A percentile compares a stretch with the other conserved stretches of the same genome.
Evolutionary conservation across 2,113 vertebrate species (phyloP).

Genomic region (Arenaria interpres): DNA sequence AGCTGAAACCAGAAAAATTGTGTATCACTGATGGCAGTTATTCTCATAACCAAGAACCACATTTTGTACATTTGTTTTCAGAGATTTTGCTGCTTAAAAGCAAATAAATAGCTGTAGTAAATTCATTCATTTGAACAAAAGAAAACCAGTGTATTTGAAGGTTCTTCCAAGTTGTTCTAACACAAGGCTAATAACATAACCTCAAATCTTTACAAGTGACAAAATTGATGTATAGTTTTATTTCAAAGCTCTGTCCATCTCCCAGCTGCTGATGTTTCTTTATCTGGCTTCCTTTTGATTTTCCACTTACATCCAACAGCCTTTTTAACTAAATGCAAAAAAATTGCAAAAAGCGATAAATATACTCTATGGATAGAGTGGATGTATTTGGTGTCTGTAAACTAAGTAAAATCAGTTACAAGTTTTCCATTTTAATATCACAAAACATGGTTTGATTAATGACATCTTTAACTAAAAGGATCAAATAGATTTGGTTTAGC

Average conservation of each 20-base stretch:
- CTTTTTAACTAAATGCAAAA: not conserved
- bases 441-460: not conserved
- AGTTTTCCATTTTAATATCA: not conserved
- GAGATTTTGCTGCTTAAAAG: not conserved
- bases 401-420: not conserved
- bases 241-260: not conserved
- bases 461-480: not conserved
- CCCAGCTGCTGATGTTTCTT: not conserved
- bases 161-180: not conserved
- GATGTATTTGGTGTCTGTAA: not conserved
- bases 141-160: not conserved
- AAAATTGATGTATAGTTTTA: not conserved
- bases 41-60: not conserved
- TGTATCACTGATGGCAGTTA: not conserved
- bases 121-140: not conserved
- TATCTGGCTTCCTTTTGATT: conserved; percentile 22
- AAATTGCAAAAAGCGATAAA: not conserved
- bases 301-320: not conserved
- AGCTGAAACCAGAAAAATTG: not conserved
- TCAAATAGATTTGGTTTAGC: not conserved
- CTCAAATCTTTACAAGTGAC: not conserved
- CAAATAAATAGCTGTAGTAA: not conserved
- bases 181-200: not conserved
- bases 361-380: not conserved
- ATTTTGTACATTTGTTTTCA: not conserved